phyloP scores from a whole-genome alignment of 2,888 invertebrate species.

The Tenthredo mesomela region DNA sequence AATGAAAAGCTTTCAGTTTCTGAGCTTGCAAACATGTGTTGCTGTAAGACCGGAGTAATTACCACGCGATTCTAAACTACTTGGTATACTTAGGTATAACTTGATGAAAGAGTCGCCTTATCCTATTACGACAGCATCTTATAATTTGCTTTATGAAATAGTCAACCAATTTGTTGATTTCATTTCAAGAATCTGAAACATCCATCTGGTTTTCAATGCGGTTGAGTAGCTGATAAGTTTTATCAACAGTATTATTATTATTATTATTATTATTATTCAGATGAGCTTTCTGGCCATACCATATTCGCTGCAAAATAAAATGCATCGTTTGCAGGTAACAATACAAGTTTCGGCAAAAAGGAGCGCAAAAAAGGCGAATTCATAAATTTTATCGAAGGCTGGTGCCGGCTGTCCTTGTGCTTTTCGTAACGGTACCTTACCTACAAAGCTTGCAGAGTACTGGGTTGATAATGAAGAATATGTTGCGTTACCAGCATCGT shows the following conservation, averaged over 20 bases:
- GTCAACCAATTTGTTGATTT: neutral
- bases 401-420: conserved; percentile 19
- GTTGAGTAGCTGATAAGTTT: neutral
- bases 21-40: conserved; percentile 7
- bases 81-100: neutral
- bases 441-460: neutral
- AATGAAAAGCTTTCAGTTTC: conserved; percentile 2
- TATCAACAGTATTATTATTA: neutral
- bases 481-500: neutral
- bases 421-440: neutral
- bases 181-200: neutral
- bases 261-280: too few relatives aligned
- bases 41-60: neutral
- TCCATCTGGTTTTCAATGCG: neutral
- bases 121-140: neutral
- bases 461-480: neutral
- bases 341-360: neutral
- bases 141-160: neutral
- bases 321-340: neutral
- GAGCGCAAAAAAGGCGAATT: neutral
- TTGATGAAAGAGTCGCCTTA: neutral
- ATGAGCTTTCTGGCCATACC: neutral
- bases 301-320: neutral
- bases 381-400: neutral
- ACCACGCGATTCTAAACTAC: neutral